Base-by-base conservation (phyloP, 2,888 invertebrate species). In the Drosophila lutescens region DNA sequence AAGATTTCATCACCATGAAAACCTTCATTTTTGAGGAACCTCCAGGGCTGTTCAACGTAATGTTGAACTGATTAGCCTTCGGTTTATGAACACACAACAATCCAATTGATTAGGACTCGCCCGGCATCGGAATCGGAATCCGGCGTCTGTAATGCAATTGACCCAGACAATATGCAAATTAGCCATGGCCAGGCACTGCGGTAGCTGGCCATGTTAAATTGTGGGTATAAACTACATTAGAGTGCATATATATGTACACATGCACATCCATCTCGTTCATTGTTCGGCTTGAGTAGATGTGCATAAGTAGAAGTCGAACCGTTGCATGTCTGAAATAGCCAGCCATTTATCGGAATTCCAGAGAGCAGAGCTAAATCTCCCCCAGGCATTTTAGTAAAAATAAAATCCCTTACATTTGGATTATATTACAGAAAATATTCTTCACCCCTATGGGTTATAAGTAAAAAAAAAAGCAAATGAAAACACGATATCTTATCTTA, bases 161-260 rank as follows among this genome's bases (percentile, higher is more conserved):
- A 71, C 61, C 34, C 72, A 72, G 76, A 75, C 71, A 85, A 82
- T 82, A 82, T 82, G 82, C 82, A 82, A 82, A 82, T 82, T 85
- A 82, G 85, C 69, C 71, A 74, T 72, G 69, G 76, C 71, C 74
- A 76, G 68, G 76, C 74, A 74, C 60, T 78, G 85, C 60, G 59
- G 69, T 68, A 59, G 68, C 50, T 74, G 74, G 40, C 76, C 65
- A 79, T 84, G 81, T 79, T 84, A 81, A 82, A 82, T 82, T 84
- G 81, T 81, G 81, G 85, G 74, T 78, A 82, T 84, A 77, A 84
- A 84, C 85, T 79, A 69, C 85, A 84, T 80, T 76, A 79, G 76
- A 67, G 79, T 65, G 60, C 72, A 73, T 36, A 23, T 26, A 36
- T 30, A 20, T 3, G 53, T 20, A 43, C 20, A 12, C 30, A 15